These are phyloP conservation scores for Podarcis siculus DNA, from an alignment of 2,797 vertebrate genomes.

Conservation along the genomic window DNA sequence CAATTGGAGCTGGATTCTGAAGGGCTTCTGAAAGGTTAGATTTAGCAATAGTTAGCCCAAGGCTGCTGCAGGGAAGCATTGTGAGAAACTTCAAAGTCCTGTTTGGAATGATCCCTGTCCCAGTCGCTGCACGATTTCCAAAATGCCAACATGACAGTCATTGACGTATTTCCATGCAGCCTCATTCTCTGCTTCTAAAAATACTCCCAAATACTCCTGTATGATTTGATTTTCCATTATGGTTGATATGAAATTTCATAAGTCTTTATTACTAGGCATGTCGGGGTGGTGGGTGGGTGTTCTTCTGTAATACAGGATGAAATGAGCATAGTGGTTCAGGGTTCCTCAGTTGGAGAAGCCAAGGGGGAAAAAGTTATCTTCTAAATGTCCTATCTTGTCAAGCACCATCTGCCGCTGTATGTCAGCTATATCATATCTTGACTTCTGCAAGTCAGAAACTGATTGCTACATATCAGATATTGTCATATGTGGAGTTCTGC, in stretches of 20 bases:
- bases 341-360: neutral
- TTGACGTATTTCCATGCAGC: neutral
- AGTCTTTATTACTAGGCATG: neutral
- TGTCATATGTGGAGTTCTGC: neutral
- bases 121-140: neutral
- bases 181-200: neutral
- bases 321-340: too few species aligned
- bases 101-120: neutral
- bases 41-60: neutral
- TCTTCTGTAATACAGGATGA: neutral
- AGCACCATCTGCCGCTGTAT: neutral
- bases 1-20: neutral
- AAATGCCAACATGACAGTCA: neutral
- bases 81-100: rapidly evolving
- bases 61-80: neutral
- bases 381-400: too few species aligned
- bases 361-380: neutral
- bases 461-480: neutral
- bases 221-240: neutral
- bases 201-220: neutral
- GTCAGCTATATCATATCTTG: neutral
- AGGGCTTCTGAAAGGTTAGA: conserved; percentile 9
- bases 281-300: too few species aligned
- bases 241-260: neutral
- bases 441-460: neutral